phyloP scores from a whole-genome alignment of 2,888 invertebrate species.

The Stegana nigrithorax region DNA sequence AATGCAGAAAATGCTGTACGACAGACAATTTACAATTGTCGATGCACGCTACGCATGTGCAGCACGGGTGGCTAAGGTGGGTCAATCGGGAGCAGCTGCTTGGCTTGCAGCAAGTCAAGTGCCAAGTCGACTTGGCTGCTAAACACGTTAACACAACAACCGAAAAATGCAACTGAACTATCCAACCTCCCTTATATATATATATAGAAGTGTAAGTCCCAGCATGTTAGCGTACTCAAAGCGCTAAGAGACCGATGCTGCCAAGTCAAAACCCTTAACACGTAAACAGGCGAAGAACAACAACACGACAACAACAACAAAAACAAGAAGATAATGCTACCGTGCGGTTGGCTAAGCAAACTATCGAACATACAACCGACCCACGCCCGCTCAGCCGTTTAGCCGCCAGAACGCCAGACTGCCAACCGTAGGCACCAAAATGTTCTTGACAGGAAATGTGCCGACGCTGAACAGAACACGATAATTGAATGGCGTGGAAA shows the following conservation, averaged over 20 bases:
- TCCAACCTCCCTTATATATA: too few relatives aligned
- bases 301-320: background rate
- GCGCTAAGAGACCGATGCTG: conserved; percentile 4
- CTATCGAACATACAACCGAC: too few relatives aligned
- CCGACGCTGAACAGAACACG: conserved; percentile 49
- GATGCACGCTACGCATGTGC: conserved; percentile 39
- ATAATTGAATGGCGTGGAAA: conserved; percentile 62
- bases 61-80: too few relatives aligned
- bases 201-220: background rate
- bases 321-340: too few relatives aligned
- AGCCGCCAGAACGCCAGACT: too few relatives aligned
- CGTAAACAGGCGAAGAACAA: conserved; percentile 30
- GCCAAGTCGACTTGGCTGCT: too few relatives aligned
- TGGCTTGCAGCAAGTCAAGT: conserved; percentile 1
- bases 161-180: too few relatives aligned
- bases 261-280: conserved; percentile 20
- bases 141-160: too few relatives aligned
- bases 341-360: too few relatives aligned
- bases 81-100: conserved; percentile 15
- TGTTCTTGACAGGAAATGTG: conserved; percentile 58
- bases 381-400: too few relatives aligned
- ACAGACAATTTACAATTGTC: conserved; percentile 57
- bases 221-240: background rate
- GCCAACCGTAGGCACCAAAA: conserved; percentile 28
- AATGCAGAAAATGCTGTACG: conserved; percentile 60